These are phyloP conservation scores for Ceratothoa steindachneri DNA, from an alignment of 2,888 invertebrate species.

Conservation along the genomic window DNA sequence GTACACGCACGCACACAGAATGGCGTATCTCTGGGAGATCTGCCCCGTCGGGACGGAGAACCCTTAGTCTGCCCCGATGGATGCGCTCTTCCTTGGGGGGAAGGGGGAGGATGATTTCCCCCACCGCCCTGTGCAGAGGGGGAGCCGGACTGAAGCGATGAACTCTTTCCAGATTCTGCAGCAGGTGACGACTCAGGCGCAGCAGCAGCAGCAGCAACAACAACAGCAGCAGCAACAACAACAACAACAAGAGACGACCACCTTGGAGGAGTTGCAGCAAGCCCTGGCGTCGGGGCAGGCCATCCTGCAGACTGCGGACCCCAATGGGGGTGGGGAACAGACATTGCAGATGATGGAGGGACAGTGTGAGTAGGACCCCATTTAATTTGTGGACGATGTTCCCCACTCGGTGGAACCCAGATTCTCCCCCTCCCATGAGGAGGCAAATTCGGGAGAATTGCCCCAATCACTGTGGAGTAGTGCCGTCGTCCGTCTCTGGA, in stretches of 20 bases:
- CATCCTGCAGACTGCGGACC: constrained; percentile 40
- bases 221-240: constrained; percentile 24
- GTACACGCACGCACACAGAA: no score
- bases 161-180: background rate
- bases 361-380: constrained; percentile 25
- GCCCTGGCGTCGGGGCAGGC: constrained; percentile 45
- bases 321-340: constrained; percentile 32
- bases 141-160: no score
- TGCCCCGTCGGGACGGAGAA: no score
- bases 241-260: constrained; percentile 22
- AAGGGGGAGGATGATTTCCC: no score
- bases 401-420: background rate
- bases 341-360: constrained; percentile 47
- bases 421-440: background rate
- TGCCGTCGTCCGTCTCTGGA: no score
- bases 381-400: background rate
- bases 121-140: no score
- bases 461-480: no score
- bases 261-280: constrained; percentile 41
- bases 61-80: no score
- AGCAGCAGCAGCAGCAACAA: constrained; percentile 21
- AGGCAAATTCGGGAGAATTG: no score
- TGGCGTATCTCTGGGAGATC: no score
- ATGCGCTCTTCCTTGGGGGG: no score
- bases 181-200: background rate